Evolutionary conservation across 1,140 invertebrate genomes (phyloP).

Genomic region (Drosophila subobscura): DNA sequence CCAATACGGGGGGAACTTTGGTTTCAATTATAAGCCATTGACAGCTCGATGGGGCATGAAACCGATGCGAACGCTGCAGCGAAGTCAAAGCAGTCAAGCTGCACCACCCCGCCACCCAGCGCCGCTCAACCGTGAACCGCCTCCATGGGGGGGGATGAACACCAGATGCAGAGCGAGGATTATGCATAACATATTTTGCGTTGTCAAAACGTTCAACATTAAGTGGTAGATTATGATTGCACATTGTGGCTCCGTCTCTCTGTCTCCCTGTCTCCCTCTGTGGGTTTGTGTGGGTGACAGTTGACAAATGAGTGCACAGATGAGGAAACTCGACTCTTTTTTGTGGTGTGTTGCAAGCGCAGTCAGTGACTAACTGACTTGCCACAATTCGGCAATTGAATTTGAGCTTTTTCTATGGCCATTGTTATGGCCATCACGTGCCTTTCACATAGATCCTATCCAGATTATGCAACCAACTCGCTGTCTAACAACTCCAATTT

Average conservation of each 20-base stretch:
- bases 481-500: not conserved
- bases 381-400: slow-evolving; percentile 50
- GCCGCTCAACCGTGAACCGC: slow-evolving; percentile 38
- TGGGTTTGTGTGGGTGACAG: slow-evolving; percentile 38
- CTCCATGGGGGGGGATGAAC: not conserved
- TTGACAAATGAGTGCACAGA: slow-evolving; percentile 66
- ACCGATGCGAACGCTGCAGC: slow-evolving; percentile 28
- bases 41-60: slow-evolving; percentile 53
- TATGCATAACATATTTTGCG: slow-evolving; percentile 26
- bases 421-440: slow-evolving; percentile 39
- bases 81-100: slow-evolving; percentile 10
- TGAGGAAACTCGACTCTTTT: slow-evolving; percentile 22
- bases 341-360: slow-evolving; percentile 24
- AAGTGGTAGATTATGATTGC: slow-evolving; percentile 46
- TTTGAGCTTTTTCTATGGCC: slow-evolving; percentile 20
- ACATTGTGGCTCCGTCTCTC: slow-evolving; percentile 2
- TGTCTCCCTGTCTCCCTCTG: not conserved
- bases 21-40: slow-evolving; percentile 27
- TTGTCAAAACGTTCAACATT: slow-evolving; percentile 21
- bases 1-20: not conserved
- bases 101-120: slow-evolving; percentile 1
- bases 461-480: slow-evolving; percentile 35
- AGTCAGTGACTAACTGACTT: slow-evolving; percentile 16
- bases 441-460: slow-evolving; percentile 19
- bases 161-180: slow-evolving; percentile 34